These are phyloP conservation scores for Pluvianellus socialis DNA, from an alignment of 2,113 vertebrate genomes.

Conservation along the genomic window DNA sequence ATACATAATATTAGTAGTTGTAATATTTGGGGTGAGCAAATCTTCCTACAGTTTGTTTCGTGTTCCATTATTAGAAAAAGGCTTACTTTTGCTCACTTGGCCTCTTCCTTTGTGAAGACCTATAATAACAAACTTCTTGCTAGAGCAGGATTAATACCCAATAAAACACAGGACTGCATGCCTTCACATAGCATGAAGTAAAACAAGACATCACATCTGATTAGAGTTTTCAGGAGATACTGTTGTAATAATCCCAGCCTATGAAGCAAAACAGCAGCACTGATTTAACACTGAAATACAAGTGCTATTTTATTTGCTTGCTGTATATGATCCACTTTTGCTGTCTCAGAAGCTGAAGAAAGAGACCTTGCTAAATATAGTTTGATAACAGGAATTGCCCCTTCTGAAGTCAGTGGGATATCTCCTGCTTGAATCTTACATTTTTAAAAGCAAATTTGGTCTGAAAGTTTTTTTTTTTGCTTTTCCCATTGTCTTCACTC, in stretches of 20 bases:
- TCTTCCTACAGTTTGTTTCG: not conserved
- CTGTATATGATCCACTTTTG: not conserved
- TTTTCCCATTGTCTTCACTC: not conserved
- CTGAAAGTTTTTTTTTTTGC: not conserved
- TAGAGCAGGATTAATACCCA: not conserved
- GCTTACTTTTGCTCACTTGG: not conserved
- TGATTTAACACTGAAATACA: not conserved
- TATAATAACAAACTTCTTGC: not conserved
- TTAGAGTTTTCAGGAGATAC: not conserved
- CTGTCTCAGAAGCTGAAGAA: not conserved
- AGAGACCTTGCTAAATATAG: not conserved
- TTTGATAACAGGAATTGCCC: not conserved
- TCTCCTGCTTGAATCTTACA: not conserved
- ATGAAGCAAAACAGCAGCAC: not conserved
- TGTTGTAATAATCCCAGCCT: not conserved
- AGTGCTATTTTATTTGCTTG: not conserved
- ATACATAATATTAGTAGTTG: not conserved
- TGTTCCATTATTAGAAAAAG: not conserved
- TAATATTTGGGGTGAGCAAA: slow-evolving; percentile 7
- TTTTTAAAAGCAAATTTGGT: not conserved
- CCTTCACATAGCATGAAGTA: not conserved
- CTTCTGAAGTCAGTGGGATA: not conserved
- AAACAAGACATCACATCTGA: slow-evolving; percentile 10
- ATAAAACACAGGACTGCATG: not conserved
- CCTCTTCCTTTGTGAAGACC: not conserved